A percentile compares a stretch with the other conserved stretches of the same genome.
These are phyloP conservation scores for Neosalanx taihuensis DNA, from an alignment of 2,797 vertebrate species.

Conservation along the genomic window DNA sequence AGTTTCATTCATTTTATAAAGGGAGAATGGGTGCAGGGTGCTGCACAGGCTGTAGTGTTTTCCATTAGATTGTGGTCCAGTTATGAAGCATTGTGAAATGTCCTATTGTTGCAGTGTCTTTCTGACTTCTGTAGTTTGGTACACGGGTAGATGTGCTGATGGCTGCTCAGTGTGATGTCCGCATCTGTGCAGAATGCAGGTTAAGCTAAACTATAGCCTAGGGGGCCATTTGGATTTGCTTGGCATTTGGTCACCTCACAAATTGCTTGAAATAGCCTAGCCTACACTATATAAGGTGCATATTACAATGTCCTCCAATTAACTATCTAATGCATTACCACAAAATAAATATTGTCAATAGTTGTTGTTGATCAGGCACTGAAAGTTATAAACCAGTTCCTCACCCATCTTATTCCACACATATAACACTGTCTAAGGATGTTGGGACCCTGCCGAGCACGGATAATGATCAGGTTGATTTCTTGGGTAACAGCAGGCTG, in stretches of 20 bases:
- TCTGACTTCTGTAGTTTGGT: not conserved
- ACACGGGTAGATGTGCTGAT: not conserved
- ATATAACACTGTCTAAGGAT: conserved; percentile 27
- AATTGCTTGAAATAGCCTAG: not conserved
- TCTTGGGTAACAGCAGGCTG: conserved; percentile 30
- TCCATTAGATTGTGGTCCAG: conserved; percentile 5
- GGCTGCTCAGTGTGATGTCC: not conserved
- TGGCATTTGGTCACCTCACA: not conserved
- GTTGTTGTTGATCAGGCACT: not conserved
- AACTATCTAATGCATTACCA: not conserved
- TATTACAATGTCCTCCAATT: not conserved
- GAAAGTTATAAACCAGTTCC: not conserved
- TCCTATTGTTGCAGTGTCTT: conserved; percentile 21
- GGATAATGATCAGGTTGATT: conserved; percentile 8
- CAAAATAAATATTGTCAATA: not conserved
- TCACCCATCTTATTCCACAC: not conserved
- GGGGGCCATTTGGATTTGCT: not conserved
- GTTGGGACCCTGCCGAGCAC: conserved; percentile 37
- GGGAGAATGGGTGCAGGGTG: conserved; percentile 17
- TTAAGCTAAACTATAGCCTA: no score
- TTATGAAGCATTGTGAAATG: conserved; percentile 9
- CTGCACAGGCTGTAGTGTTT: conserved; percentile 27
- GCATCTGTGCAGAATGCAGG: not conserved
- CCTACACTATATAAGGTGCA: not conserved
- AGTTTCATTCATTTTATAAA: conserved; percentile 21